phyloP scores from a whole-genome alignment of 2,888 invertebrate genomes.

The Pheosia gnoma region DNA sequence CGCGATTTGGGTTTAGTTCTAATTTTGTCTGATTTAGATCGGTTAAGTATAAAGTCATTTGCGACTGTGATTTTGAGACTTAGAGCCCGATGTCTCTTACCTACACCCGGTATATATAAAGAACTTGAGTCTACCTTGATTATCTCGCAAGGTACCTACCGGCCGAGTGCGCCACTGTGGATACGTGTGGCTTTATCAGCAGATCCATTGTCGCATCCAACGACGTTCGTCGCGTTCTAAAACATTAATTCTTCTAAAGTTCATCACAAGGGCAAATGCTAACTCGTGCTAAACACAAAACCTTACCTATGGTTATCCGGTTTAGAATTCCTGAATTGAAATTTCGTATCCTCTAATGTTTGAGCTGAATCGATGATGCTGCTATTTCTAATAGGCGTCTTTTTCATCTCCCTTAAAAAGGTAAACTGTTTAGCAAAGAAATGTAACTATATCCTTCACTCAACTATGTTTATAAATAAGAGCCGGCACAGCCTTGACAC shows the following conservation, averaged over 20 bases:
- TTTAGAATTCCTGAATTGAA: conserved; percentile 47
- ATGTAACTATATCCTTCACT: background rate
- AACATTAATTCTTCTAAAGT: conserved; percentile 12
- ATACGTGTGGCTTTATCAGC: conserved; percentile 57
- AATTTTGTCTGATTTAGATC: no score
- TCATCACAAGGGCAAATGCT: background rate
- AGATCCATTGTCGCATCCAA: conserved; percentile 67
- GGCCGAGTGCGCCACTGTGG: conserved; percentile 69
- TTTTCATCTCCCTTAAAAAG: conserved; percentile 73
- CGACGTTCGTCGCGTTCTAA: conserved; percentile 68
- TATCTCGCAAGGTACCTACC: conserved; percentile 69
- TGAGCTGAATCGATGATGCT: conserved; percentile 51
- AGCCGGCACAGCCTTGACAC: conserved; percentile 54
- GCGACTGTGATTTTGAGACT: no score
- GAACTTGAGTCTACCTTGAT: conserved; percentile 48
- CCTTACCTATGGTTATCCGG: conserved; percentile 56
- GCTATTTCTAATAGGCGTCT: conserved; percentile 66
- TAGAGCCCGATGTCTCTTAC: no score
- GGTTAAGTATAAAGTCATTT: no score
- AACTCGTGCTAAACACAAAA: background rate
- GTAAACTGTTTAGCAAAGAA: background rate
- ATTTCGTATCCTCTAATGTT: conserved; percentile 43
- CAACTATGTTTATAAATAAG: conserved; percentile 1
- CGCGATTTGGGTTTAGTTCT: no score
- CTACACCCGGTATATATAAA: conserved; percentile 5